Conservation (phyloP, 1,140 invertebrate species). For the Bombus impatiens region DNA sequence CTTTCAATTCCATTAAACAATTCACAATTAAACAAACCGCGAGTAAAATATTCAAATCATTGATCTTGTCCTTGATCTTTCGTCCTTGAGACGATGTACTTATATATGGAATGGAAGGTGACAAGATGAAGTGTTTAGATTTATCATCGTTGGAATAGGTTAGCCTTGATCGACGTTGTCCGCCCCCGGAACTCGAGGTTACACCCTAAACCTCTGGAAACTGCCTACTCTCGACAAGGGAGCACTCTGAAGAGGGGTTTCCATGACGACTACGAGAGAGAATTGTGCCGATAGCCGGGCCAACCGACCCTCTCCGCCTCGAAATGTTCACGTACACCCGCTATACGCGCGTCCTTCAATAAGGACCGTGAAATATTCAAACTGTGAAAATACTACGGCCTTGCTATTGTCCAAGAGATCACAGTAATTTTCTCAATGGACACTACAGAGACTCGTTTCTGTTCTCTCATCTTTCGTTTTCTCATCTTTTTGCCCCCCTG, state of each 20-base stretch:
- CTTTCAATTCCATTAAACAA: background rate
- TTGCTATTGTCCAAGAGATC: background rate
- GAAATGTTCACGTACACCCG: slow-evolving; percentile 19
- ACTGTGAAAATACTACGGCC: background rate
- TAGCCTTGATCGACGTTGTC: slow-evolving; percentile 38
- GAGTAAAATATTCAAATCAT: background rate
- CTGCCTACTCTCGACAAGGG: slow-evolving; percentile 60
- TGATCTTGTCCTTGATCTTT: background rate
- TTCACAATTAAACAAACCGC: background rate
- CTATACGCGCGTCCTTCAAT: background rate
- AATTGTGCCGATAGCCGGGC: slow-evolving; percentile 39
- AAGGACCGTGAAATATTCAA: slow-evolving; percentile 25
- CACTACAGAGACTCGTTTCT: background rate
- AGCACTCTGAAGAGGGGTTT: slow-evolving; percentile 67
- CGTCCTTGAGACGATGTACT: background rate
- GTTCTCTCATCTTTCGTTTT: too few relatives aligned
- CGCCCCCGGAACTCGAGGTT: slow-evolving; percentile 22
- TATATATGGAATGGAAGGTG: background rate
- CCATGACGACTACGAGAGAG: slow-evolving; percentile 69
- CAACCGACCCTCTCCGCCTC: slow-evolving; percentile 31
- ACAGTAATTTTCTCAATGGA: background rate
- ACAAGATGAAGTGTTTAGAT: slow-evolving; percentile 49
- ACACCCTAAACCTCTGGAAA: slow-evolving; percentile 54
- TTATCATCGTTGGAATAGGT: slow-evolving; percentile 51
- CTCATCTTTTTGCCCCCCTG: background rate